These are phyloP conservation scores for Achroia grisella DNA, from an alignment of 1,140 invertebrate genomes.

Conservation along the genomic window DNA sequence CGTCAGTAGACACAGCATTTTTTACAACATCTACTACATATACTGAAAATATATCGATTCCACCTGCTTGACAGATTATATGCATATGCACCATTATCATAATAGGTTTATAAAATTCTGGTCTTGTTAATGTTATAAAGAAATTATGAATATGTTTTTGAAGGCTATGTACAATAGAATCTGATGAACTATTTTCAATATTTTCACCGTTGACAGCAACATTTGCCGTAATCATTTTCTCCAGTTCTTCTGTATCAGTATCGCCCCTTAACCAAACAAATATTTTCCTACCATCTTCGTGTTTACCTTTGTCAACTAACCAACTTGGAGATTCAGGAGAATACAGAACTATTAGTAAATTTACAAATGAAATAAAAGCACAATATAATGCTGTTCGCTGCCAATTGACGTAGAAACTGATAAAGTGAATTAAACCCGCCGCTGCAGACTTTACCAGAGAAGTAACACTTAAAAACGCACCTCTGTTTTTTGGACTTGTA, in stretches of 20 bases:
- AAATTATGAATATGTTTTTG: slow-evolving; percentile 20
- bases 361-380: slow-evolving; percentile 18
- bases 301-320: slow-evolving; percentile 28
- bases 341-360: slow-evolving; percentile 29
- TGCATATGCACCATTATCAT: slow-evolving; percentile 41
- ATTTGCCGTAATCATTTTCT: slow-evolving; percentile 34
- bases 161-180: slow-evolving; percentile 21
- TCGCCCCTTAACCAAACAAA: slow-evolving; percentile 38
- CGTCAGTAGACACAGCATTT: slow-evolving; percentile 19
- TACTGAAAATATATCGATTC: slow-evolving; percentile 28
- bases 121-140: slow-evolving; percentile 23
- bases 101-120: slow-evolving; percentile 39
- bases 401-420: slow-evolving; percentile 29
- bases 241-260: slow-evolving; percentile 30
- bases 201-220: slow-evolving; percentile 25
- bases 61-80: slow-evolving; percentile 30
- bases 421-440: slow-evolving; percentile 21
- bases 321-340: slow-evolving; percentile 39
- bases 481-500: slow-evolving; percentile 32
- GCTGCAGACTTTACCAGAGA: slow-evolving; percentile 24
- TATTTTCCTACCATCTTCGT: slow-evolving; percentile 24
- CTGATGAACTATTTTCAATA: slow-evolving; percentile 20
- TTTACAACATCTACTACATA: slow-evolving; percentile 34
- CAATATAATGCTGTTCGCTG: slow-evolving; percentile 24
- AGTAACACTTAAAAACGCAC: slow-evolving; percentile 30